Conservation (phyloP, 2,888 invertebrate species). For the Pheosia tremula region DNA sequence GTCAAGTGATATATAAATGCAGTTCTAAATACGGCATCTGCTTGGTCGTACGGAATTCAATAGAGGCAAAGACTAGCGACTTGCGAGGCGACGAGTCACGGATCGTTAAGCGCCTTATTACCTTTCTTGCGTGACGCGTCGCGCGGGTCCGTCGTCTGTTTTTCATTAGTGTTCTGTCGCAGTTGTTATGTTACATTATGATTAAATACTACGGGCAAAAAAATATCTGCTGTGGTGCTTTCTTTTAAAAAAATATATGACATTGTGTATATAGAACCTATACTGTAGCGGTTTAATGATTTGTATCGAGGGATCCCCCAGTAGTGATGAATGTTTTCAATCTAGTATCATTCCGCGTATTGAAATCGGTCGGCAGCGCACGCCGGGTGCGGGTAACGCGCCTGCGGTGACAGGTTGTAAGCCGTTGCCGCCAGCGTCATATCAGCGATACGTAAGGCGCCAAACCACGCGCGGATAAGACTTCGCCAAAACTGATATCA, state of each 20-base stretch:
- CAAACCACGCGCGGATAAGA: no score
- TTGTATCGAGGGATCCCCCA: no score
- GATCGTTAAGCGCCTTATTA: slow-evolving; percentile 1
- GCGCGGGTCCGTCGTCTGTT: background rate
- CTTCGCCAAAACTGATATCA: no score
- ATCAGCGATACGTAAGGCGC: no score
- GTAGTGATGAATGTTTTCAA: slow-evolving; percentile 1
- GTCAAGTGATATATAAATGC: no score
- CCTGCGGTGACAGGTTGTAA: background rate
- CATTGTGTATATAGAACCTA: no score
- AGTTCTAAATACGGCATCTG: no score
- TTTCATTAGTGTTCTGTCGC: slow-evolving; percentile 1
- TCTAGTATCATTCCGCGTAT: background rate
- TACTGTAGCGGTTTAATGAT: no score
- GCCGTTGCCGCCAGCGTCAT: background rate
- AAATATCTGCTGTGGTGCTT: no score
- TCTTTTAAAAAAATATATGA: no score
- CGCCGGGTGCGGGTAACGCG: background rate
- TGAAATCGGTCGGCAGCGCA: background rate
- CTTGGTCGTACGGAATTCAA: background rate
- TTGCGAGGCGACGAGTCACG: background rate
- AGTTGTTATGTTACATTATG: background rate
- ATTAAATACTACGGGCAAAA: background rate
- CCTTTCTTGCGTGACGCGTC: background rate
- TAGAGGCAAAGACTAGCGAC: background rate